phyloP scores from a whole-genome alignment of 2,888 invertebrate species.

The Plemyria rubiginata region DNA sequence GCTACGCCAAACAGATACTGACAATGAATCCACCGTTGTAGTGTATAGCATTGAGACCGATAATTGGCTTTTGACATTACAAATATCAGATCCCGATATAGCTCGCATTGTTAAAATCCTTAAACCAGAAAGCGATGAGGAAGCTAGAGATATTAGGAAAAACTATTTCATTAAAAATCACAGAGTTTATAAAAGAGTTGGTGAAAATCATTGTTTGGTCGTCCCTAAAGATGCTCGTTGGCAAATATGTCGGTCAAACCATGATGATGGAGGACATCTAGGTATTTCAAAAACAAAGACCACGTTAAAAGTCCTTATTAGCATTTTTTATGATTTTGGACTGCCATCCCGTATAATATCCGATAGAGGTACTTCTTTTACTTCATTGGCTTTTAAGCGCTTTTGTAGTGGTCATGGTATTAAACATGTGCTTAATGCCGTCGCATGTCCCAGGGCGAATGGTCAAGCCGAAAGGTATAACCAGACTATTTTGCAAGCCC shows the following conservation, averaged over 20 bases:
- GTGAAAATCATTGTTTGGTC: conserved; percentile 1
- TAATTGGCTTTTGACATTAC: conserved; percentile 14
- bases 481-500: conserved; percentile 6
- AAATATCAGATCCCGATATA: conserved; percentile 12
- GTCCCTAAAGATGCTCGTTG: conserved; percentile 9
- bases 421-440: conserved; percentile 22
- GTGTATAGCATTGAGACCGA: neutral
- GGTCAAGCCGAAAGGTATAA: conserved; percentile 23
- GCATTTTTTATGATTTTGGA: conserved; percentile 15
- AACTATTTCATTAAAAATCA: conserved; percentile 9
- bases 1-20: neutral
- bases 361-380: conserved; percentile 15
- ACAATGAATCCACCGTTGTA: too few relatives aligned
- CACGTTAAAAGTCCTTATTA: neutral
- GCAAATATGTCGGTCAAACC: conserved; percentile 13
- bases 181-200: neutral
- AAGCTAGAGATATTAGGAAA: conserved; percentile 9
- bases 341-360: conserved; percentile 7
- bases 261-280: conserved; percentile 5
- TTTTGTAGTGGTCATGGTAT: conserved; percentile 7
- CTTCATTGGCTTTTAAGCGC: conserved; percentile 7
- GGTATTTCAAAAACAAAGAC: conserved; percentile 10
- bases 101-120: conserved; percentile 8
- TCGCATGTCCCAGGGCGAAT: conserved; percentile 16
- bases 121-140: conserved; percentile 3